These are phyloP conservation scores for Pterocles orientalis DNA, from an alignment of 2,113 vertebrate species.

Conservation along the genomic window DNA sequence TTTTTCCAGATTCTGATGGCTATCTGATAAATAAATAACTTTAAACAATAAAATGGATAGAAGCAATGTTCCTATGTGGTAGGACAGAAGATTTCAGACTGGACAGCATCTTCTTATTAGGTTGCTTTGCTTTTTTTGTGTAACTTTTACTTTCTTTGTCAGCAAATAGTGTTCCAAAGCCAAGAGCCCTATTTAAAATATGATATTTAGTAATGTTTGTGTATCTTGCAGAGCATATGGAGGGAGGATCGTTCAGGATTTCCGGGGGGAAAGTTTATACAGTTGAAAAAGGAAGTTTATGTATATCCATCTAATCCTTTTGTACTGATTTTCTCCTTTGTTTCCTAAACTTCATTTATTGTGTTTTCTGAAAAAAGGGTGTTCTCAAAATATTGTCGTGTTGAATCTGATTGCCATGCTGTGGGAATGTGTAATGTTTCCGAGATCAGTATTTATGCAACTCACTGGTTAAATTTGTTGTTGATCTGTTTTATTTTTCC, in stretches of 20 bases:
- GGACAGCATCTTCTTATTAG: background rate
- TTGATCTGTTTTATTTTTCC: background rate
- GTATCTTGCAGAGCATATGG: background rate
- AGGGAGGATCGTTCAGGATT: constrained; percentile 43
- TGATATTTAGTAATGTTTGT: background rate
- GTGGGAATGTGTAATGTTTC: background rate
- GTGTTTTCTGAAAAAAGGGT: background rate
- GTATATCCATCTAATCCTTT: background rate
- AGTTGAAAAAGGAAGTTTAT: constrained; percentile 10
- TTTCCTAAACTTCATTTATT: background rate
- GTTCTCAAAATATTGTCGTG: background rate
- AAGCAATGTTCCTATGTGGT: background rate
- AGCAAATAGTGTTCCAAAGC: background rate
- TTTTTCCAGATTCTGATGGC: background rate
- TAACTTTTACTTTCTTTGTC: background rate
- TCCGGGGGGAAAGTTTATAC: background rate
- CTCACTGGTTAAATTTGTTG: background rate
- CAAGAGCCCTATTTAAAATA: background rate
- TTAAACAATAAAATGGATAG: background rate
- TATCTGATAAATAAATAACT: background rate
- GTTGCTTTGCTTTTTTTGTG: background rate
- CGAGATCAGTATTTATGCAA: background rate
- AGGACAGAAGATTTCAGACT: background rate
- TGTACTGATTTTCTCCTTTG: background rate
- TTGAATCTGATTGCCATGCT: background rate